A percentile compares a stretch with the other conserved stretches of the same genome.
phyloP scores from a whole-genome alignment of 2,888 invertebrate species.

The Cerceris ruficornis region DNA sequence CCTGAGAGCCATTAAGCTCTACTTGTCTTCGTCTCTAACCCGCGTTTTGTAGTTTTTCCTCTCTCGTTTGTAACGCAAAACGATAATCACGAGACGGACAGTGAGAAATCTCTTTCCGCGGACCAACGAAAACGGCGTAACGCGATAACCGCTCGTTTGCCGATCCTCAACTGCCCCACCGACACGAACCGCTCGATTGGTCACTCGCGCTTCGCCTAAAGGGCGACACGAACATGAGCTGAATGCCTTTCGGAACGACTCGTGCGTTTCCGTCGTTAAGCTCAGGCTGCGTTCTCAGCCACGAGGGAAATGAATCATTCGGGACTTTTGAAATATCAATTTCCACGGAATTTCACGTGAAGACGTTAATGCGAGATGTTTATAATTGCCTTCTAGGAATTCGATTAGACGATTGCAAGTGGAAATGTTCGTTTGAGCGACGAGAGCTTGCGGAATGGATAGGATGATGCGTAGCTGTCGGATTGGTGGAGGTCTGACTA shows the following conservation, averaged over 20 bases:
- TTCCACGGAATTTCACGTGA: too few relatives aligned
- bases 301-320: not conserved
- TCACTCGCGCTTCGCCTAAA: constrained; percentile 66
- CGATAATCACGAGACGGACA: not conserved
- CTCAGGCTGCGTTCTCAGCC: constrained; percentile 55
- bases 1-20: constrained; percentile 76
- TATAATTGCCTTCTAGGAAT: not conserved
- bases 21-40: constrained; percentile 15
- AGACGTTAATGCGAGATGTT: too few relatives aligned
- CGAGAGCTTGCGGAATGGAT: constrained; percentile 12
- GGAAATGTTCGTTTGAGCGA: not conserved
- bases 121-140: constrained; percentile 34
- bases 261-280: constrained; percentile 59
- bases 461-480: constrained; percentile 24
- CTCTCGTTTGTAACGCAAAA: not conserved
- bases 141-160: constrained; percentile 34
- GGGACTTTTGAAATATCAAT: not conserved
- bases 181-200: constrained; percentile 69
- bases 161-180: constrained; percentile 52
- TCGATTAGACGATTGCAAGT: not conserved
- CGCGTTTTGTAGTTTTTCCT: not conserved
- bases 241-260: constrained; percentile 48
- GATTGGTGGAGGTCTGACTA: constrained; percentile 51
- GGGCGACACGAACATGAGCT: constrained; percentile 58
- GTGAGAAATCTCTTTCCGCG: constrained; percentile 12